A percentile compares a stretch with the other conserved stretches of the same genome.
Evolutionary conservation across 2,797 vertebrate genomes (phyloP).

Genomic region (Gambusia yucatana): DNA sequence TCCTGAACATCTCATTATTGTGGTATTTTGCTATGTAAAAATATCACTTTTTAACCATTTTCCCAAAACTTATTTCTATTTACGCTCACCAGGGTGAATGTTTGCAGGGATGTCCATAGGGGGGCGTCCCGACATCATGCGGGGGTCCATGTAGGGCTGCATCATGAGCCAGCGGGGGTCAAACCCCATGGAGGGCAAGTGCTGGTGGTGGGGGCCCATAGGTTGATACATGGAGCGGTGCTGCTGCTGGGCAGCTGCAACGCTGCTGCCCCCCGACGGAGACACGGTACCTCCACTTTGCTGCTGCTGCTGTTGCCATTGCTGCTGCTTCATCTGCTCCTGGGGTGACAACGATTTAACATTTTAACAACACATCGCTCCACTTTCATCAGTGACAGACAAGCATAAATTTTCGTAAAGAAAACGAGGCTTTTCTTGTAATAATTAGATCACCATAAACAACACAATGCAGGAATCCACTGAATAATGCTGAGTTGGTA

Average conservation of each 20-base stretch:
- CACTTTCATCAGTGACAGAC: not conserved
- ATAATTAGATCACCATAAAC: not conserved
- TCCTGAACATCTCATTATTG: not conserved
- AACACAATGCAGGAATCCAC: not conserved
- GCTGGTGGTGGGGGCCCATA: conserved; percentile 93
- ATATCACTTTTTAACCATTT: not conserved
- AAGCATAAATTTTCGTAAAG: not conserved
- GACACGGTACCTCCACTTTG: conserved; percentile 88
- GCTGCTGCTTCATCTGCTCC: conserved; percentile 98
- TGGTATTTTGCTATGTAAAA: not conserved
- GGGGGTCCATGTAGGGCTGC: conserved; percentile 98
- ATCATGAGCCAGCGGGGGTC: conserved; percentile 99
- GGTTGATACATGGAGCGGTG: conserved; percentile 95
- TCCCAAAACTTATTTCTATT: not conserved
- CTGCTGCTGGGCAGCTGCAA: conserved; percentile 81
- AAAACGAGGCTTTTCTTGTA: not conserved
- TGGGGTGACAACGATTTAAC: conserved; percentile 46
- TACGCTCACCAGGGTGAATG: conserved; percentile 90
- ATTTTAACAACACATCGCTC: not conserved
- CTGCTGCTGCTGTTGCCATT: conserved; percentile 82
- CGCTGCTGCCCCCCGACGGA: conserved; percentile 79
- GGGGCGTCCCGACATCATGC: conserved; percentile 95
- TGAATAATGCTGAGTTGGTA: not conserved
- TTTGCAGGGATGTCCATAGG: conserved; percentile 91
- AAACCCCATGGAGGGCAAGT: conserved; percentile 96